Evolutionary conservation across 2,888 invertebrate species (phyloP).

Genomic region (Apotomis capreana): DNA sequence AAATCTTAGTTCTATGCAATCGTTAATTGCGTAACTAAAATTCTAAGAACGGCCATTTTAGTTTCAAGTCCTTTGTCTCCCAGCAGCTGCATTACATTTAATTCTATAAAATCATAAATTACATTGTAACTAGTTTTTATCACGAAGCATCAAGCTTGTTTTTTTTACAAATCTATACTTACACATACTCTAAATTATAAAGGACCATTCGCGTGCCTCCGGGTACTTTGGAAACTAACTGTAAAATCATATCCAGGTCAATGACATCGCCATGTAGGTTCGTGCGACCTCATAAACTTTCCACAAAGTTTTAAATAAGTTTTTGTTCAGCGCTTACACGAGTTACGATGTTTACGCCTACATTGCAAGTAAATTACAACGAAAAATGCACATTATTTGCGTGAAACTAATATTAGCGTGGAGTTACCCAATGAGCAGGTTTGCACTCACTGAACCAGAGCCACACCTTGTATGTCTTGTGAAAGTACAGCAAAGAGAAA

Average conservation of each 20-base stretch:
- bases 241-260: slow-evolving; percentile 50
- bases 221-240: slow-evolving; percentile 19
- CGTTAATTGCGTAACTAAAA: slow-evolving; percentile 70
- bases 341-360: background rate
- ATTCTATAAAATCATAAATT: background rate
- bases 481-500: slow-evolving; percentile 82
- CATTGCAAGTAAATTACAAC: background rate
- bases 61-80: slow-evolving; percentile 63
- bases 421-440: slow-evolving; percentile 58
- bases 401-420: slow-evolving; percentile 27
- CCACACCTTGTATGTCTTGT: slow-evolving; percentile 73
- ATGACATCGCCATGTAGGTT: slow-evolving; percentile 49
- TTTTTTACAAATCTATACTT: slow-evolving; percentile 1
- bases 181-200: background rate
- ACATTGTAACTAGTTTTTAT: background rate
- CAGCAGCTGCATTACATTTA: slow-evolving; percentile 6
- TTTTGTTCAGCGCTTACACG: background rate
- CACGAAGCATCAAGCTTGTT: slow-evolving; percentile 1
- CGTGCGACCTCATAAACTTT: slow-evolving; percentile 36
- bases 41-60: slow-evolving; percentile 61
- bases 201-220: background rate
- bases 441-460: slow-evolving; percentile 73
- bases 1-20: slow-evolving; percentile 49
- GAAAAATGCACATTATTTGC: slow-evolving; percentile 12
- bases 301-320: slow-evolving; percentile 7